phyloP scores from a whole-genome alignment of 2,113 vertebrate species.

The Leucosticte australis region DNA sequence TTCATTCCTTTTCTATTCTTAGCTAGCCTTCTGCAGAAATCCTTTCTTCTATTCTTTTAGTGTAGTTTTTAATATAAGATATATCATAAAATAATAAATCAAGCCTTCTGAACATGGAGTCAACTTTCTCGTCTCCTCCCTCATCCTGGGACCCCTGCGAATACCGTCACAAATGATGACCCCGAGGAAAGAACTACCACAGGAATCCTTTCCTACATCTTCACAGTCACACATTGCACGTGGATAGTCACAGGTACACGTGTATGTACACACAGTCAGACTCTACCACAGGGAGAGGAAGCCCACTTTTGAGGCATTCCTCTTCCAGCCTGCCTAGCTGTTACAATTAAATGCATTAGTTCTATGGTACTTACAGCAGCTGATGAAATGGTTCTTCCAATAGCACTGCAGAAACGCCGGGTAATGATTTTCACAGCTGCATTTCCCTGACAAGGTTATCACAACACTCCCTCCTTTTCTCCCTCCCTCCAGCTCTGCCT shows the following conservation, averaged over 20 bases:
- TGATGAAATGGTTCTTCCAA: not conserved
- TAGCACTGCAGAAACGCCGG: not conserved
- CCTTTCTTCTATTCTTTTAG: no score
- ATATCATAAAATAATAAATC: no score
- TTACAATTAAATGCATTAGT: not conserved
- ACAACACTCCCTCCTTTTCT: not conserved
- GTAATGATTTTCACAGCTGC: not conserved
- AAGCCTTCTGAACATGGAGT: no score
- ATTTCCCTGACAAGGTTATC: constrained; percentile 1
- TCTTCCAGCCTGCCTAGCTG: not conserved
- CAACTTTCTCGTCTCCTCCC: no score
- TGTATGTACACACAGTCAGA: not conserved
- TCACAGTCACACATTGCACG: not conserved
- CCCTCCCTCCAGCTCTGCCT: not conserved
- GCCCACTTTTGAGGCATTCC: not conserved
- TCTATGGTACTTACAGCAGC: not conserved
- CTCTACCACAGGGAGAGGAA: not conserved
- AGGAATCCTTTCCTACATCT: not conserved
- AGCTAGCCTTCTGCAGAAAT: no score
- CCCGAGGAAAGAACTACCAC: no score
- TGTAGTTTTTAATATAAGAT: no score
- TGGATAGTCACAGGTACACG: rapidly evolving
- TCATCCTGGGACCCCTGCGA: no score
- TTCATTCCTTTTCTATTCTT: no score
- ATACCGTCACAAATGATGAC: no score